A percentile compares a stretch with the other conserved stretches of the same genome.
Conservation (phyloP, 2,113 vertebrate genomes). For the Vombatus ursinus region DNA sequence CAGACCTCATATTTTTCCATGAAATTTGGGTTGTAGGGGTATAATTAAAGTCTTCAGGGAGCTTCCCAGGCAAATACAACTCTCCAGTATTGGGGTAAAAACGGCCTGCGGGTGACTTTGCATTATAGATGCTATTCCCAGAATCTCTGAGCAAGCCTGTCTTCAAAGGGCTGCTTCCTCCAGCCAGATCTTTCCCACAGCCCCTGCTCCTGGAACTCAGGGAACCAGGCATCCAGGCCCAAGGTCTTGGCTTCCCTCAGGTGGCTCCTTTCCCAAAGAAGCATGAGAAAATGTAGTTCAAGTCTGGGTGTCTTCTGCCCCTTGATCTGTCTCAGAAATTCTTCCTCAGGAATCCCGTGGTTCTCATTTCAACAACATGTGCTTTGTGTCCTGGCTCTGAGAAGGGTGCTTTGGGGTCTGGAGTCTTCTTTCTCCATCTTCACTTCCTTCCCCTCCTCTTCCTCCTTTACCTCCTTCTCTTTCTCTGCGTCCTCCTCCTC, state of each 20-base stretch:
- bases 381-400: constrained; percentile 83
- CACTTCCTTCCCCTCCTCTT: no score
- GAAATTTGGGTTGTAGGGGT: background rate
- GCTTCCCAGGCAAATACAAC: background rate
- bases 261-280: constrained; percentile 81
- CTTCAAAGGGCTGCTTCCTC: background rate
- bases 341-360: constrained; percentile 87
- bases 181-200: constrained; percentile 36
- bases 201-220: constrained; percentile 57
- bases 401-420: constrained; percentile 71
- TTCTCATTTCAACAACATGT: constrained; percentile 86
- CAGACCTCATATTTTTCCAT: fast-evolving
- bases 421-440: background rate
- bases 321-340: constrained; percentile 87
- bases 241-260: constrained; percentile 56
- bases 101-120: background rate
- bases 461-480: background rate
- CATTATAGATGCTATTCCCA: background rate
- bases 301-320: constrained; percentile 84
- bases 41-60: background rate
- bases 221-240: background rate
- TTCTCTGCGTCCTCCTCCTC: background rate
- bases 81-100: background rate
- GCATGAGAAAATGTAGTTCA: constrained; percentile 85
- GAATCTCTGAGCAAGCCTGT: fast-evolving